A percentile compares a stretch with the other conserved stretches of the same genome.
These are phyloP conservation scores for Apotomis turbidana DNA, from an alignment of 2,888 invertebrate species.

Conservation along the genomic window DNA sequence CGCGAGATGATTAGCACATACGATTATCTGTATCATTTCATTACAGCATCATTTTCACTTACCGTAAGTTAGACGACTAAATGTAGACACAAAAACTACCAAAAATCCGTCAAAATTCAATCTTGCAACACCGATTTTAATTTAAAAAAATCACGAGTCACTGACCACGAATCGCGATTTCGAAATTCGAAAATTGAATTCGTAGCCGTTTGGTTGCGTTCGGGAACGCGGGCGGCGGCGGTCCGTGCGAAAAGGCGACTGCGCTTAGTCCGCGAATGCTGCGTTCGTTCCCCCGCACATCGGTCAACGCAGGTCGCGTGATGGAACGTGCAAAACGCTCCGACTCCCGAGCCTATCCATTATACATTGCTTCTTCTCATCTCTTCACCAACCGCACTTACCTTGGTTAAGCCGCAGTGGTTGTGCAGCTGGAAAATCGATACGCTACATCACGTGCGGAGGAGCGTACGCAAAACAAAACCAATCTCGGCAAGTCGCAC, in stretches of 20 bases:
- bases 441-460: slow-evolving; percentile 27
- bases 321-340: slow-evolving; percentile 41
- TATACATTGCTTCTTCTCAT: slow-evolving; percentile 47
- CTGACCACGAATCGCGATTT: slow-evolving; percentile 30
- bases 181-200: slow-evolving; percentile 46
- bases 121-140: slow-evolving; percentile 62
- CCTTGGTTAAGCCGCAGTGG: slow-evolving; percentile 11
- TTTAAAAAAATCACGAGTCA: slow-evolving; percentile 35
- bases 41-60: slow-evolving; percentile 52
- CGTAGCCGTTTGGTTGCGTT: slow-evolving; percentile 38
- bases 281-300: slow-evolving; percentile 70
- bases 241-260: slow-evolving; percentile 72
- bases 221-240: slow-evolving; percentile 61
- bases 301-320: slow-evolving; percentile 62
- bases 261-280: slow-evolving; percentile 49
- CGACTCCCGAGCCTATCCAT: slow-evolving; percentile 41
- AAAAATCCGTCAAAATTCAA: slow-evolving; percentile 62
- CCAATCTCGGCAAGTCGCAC: slow-evolving; percentile 15
- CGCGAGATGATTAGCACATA: slow-evolving; percentile 47
- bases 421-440: neutral
- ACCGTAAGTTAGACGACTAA: slow-evolving; percentile 69
- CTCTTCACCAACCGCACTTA: slow-evolving; percentile 2
- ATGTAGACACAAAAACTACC: slow-evolving; percentile 49
- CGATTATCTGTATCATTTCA: slow-evolving; percentile 39
- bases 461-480: slow-evolving; percentile 17